phyloP scores from a whole-genome alignment of 2,113 vertebrate species.

The Microtus richardsoni region DNA sequence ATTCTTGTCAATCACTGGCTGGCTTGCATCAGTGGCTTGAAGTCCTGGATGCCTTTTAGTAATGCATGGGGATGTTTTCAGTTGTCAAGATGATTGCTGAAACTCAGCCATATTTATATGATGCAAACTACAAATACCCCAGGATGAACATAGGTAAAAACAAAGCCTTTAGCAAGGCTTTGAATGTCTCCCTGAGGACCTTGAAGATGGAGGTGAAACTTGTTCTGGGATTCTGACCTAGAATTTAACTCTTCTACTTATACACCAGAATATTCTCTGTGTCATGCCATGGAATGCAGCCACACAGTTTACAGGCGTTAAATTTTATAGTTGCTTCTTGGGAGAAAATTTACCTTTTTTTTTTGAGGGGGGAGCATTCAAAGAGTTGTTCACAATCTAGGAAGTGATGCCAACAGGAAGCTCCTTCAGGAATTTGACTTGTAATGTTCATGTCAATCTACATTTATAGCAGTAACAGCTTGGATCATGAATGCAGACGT shows the following conservation, averaged over 20 bases:
- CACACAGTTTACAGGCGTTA: slow-evolving; percentile 38
- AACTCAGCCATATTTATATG: neutral
- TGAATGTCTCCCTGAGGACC: neutral
- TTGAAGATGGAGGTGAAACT: neutral
- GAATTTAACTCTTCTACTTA: neutral
- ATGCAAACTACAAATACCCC: slow-evolving; percentile 20
- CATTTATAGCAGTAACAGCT: neutral
- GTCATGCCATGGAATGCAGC: slow-evolving; percentile 18
- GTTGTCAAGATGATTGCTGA: slow-evolving; percentile 1
- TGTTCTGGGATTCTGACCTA: slow-evolving; percentile 36
- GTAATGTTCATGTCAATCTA: neutral
- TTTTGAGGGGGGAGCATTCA: slow-evolving; percentile 41
- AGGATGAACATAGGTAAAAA: neutral
- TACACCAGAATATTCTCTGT: slow-evolving; percentile 15
- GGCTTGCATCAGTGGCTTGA: neutral
- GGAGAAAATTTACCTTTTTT: slow-evolving; percentile 25
- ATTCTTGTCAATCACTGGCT: neutral
- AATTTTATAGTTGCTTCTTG: neutral
- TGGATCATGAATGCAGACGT: neutral
- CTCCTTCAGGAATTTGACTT: neutral
- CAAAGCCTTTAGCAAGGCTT: neutral
- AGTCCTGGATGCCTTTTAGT: neutral
- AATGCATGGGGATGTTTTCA: slow-evolving; percentile 24
- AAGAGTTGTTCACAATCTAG: neutral
- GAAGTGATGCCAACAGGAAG: neutral